A percentile compares a stretch with the other conserved stretches of the same genome.
Evolutionary conservation across 2,113 vertebrate genomes (phyloP).

Genomic region (Tauraco erythrolophus): DNA sequence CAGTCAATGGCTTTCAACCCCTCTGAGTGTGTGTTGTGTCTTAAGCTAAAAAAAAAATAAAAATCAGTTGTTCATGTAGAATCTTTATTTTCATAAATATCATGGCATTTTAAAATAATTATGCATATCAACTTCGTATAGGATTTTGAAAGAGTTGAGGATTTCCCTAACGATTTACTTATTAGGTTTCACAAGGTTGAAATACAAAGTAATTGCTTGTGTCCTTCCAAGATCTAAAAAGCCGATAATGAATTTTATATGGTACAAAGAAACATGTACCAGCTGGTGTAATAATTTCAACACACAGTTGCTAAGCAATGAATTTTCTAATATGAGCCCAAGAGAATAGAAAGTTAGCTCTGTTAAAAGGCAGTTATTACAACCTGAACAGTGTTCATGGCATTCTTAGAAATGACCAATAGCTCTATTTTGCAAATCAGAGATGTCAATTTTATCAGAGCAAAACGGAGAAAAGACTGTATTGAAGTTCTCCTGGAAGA

Average conservation of each 20-base stretch:
- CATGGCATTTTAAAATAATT: constrained; percentile 13
- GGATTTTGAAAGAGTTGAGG: neutral
- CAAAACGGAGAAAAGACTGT: neutral
- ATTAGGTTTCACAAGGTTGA: constrained; percentile 47
- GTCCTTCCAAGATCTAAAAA: constrained; percentile 47
- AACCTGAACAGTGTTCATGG: neutral
- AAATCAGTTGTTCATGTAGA: neutral
- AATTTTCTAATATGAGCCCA: neutral
- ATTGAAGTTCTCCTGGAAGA: neutral
- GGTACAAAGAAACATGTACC: constrained; percentile 11
- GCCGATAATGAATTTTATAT: constrained; percentile 29
- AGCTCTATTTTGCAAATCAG: neutral
- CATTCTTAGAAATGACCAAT: neutral
- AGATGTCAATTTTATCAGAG: neutral
- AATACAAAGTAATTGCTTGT: constrained; percentile 19
- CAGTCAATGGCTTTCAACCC: constrained; percentile 61
- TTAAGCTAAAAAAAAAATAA: constrained; percentile 66
- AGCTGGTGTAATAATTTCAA: constrained; percentile 8
- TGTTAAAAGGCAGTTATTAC: constrained; percentile 7
- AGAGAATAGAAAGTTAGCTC: neutral
- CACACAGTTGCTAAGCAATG: neutral
- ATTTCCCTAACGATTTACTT: constrained; percentile 25
- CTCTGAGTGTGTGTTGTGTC: constrained; percentile 19
- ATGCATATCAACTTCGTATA: neutral
- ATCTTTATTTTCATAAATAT: constrained; percentile 52